Evolutionary conservation across 2,797 vertebrate species (phyloP).

Genomic region (Paedocypris micromegethes): DNA sequence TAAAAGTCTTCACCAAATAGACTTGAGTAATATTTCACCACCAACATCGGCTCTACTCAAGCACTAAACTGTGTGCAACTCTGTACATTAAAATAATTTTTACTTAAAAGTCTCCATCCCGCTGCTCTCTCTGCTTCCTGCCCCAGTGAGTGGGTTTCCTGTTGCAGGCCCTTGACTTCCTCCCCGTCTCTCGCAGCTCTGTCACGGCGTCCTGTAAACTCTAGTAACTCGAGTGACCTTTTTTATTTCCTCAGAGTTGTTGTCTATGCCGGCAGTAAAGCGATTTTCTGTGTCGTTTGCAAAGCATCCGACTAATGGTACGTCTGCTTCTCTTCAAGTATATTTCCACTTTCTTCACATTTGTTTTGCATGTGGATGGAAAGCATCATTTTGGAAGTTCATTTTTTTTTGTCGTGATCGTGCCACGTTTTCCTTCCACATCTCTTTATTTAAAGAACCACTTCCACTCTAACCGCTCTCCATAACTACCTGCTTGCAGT

Average conservation of each 20-base stretch:
- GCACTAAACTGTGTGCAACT: no score
- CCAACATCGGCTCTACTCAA: no score
- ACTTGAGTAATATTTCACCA: no score
- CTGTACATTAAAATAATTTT: not conserved
- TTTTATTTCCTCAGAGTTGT: conserved; percentile 99
- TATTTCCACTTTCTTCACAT: conserved; percentile 68
- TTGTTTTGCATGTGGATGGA: conserved; percentile 76
- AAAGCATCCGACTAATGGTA: conserved; percentile 99
- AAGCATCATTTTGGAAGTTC: conserved; percentile 43
- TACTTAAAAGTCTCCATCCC: conserved; percentile 8
- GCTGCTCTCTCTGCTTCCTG: conserved; percentile 29
- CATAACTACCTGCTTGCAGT: conserved; percentile 53
- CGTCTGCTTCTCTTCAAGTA: conserved; percentile 96
- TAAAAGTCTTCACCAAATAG: not conserved
- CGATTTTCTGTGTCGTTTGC: conserved; percentile 99
- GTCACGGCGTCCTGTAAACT: conserved; percentile 53
- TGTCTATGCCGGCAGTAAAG: conserved; percentile 99
- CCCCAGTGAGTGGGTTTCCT: conserved; percentile 23
- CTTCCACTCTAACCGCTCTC: conserved; percentile 62
- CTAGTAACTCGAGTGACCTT: conserved; percentile 84
- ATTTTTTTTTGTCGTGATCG: conserved; percentile 53
- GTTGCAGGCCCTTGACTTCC: conserved; percentile 14
- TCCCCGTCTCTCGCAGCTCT: conserved; percentile 40
- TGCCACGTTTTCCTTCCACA: conserved; percentile 55
- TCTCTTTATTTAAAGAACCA: conserved; percentile 54